A percentile compares a stretch with the other conserved stretches of the same genome.
Conservation (phyloP, 1,140 invertebrate species). For the Aphidius ervi region DNA sequence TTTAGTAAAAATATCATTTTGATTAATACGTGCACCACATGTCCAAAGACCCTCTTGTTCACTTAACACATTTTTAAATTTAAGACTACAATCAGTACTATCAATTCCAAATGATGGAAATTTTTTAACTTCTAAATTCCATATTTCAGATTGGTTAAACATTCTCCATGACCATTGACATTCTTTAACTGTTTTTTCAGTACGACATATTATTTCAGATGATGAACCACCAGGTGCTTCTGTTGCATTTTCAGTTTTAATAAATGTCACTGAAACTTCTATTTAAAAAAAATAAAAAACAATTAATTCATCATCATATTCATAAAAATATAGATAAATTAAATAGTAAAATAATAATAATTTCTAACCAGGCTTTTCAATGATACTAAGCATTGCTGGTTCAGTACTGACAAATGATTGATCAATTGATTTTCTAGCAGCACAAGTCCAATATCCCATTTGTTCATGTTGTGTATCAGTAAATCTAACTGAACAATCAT, state of each 20-base stretch:
- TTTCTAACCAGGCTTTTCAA: constrained; percentile 37
- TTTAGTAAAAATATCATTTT: constrained; percentile 39
- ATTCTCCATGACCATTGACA: constrained; percentile 51
- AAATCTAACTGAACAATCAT: constrained; percentile 51
- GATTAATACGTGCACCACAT: constrained; percentile 40
- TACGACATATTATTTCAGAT: constrained; percentile 43
- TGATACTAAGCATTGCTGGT: constrained; percentile 46
- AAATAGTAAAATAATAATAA: constrained; percentile 17
- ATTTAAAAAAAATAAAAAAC: constrained; percentile 6
- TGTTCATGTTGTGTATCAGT: constrained; percentile 46
- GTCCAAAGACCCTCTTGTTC: constrained; percentile 52
- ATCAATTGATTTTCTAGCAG: constrained; percentile 37
- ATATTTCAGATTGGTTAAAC: constrained; percentile 45
- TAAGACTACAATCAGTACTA: constrained; percentile 47
- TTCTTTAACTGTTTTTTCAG: constrained; percentile 39
- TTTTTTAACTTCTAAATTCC: constrained; percentile 46
- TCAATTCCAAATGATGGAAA: constrained; percentile 46
- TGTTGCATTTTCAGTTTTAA: constrained; percentile 32
- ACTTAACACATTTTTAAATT: constrained; percentile 41
- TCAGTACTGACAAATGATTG: constrained; percentile 44
- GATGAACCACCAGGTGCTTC: constrained; percentile 42
- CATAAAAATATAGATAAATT: background rate
- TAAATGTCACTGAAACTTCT: constrained; percentile 34
- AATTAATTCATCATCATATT: background rate
- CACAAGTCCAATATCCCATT: constrained; percentile 50